These are phyloP conservation scores for Galagoides demidoff DNA, from an alignment of 2,797 vertebrate genomes.

Conservation along the genomic window DNA sequence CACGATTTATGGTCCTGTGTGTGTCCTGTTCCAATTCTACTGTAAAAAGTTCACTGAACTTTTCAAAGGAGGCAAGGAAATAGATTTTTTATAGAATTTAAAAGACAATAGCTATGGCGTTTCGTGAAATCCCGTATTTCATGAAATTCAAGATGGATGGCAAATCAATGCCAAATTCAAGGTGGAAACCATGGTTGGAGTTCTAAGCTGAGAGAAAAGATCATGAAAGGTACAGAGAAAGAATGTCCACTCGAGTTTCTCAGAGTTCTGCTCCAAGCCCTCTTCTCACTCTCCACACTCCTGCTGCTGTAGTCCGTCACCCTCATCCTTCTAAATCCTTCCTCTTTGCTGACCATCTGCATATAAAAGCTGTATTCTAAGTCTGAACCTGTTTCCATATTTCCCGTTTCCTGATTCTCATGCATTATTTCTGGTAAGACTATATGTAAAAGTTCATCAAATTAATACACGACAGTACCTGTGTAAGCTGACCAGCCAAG, in stretches of 20 bases:
- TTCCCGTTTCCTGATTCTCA: neutral
- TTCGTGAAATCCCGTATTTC: constrained; percentile 47
- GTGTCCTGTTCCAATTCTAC: constrained; percentile 1
- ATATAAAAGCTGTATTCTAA: neutral
- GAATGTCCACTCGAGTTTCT: neutral
- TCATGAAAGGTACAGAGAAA: neutral
- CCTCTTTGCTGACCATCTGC: neutral
- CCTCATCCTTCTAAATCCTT: neutral
- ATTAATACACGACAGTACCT: too few species aligned
- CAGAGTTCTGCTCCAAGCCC: neutral
- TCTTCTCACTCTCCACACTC: neutral
- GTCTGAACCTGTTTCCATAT: neutral
- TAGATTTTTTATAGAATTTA: neutral
- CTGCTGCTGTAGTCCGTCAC: neutral
- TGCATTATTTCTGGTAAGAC: neutral
- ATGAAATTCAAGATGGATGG: constrained; percentile 13
- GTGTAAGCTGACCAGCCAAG: too few species aligned
- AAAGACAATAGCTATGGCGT: neutral
- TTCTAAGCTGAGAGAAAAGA: neutral
- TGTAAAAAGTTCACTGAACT: neutral
- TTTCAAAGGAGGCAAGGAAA: constrained; percentile 24
- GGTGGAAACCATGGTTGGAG: neutral
- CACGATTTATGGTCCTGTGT: neutral
- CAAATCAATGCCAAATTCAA: neutral
- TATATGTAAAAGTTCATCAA: neutral